Evolutionary conservation across 2,888 invertebrate species (phyloP).

Genomic region (Napeogenes sylphis): DNA sequence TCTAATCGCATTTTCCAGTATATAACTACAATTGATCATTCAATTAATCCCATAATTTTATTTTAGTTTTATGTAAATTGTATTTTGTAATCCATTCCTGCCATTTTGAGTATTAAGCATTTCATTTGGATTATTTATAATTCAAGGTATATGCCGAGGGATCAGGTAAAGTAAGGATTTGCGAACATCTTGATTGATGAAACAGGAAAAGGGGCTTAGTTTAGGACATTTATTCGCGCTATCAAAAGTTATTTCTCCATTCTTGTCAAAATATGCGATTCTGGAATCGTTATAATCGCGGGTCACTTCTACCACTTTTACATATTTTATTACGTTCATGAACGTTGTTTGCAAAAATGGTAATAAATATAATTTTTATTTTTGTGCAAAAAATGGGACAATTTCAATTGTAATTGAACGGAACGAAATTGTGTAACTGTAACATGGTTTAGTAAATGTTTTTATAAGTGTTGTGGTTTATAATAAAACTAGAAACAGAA

Average conservation of each 20-base stretch:
- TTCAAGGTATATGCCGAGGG: slow-evolving; percentile 7
- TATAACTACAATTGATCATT: slow-evolving; percentile 2
- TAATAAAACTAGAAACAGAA: slow-evolving; percentile 10
- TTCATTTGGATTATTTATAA: not conserved
- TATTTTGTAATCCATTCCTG: no score
- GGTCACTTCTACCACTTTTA: not conserved
- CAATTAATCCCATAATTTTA: no score
- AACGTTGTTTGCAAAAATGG: not conserved
- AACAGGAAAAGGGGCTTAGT: slow-evolving; percentile 18
- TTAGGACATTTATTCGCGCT: slow-evolving; percentile 4
- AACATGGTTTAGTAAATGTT: not conserved
- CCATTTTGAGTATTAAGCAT: no score
- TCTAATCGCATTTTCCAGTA: slow-evolving; percentile 28
- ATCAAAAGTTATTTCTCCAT: not conserved
- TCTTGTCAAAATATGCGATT: not conserved
- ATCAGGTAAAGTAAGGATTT: slow-evolving; percentile 43
- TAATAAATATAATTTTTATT: slow-evolving; percentile 4
- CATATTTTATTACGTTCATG: not conserved
- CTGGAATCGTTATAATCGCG: not conserved
- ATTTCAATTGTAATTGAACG: slow-evolving; percentile 5
- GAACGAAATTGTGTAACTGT: not conserved
- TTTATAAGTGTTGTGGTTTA: not conserved
- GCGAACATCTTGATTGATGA: slow-evolving; percentile 49
- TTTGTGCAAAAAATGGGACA: not conserved
- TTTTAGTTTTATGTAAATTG: no score